phyloP scores from a whole-genome alignment of 1,140 invertebrate genomes.

The Argopecten irradians region DNA sequence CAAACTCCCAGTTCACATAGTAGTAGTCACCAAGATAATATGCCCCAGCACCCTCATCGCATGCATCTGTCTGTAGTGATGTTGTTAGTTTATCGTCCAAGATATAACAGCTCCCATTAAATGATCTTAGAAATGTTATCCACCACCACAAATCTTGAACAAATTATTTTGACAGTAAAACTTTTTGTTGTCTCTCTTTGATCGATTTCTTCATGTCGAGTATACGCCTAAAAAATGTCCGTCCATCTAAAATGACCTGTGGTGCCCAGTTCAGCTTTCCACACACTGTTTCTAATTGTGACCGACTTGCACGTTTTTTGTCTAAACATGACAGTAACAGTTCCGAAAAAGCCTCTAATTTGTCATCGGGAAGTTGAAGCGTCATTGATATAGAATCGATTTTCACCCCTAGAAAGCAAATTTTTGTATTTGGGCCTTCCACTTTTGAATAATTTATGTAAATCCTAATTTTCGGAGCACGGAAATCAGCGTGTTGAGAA shows the following conservation, averaged over 20 bases:
- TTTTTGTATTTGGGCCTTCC: too few relatives aligned
- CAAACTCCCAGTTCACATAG: conserved; percentile 44
- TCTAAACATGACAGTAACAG: background rate
- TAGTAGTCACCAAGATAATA: conserved; percentile 24
- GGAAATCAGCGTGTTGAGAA: too few relatives aligned
- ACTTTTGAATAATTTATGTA: too few relatives aligned
- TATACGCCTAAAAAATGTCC: conserved; percentile 33
- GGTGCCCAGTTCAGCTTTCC: conserved; percentile 46
- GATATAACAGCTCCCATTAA: conserved; percentile 34
- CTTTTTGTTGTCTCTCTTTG: background rate
- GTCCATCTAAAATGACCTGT: conserved; percentile 35
- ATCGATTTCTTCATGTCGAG: conserved; percentile 26
- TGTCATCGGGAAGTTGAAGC: background rate
- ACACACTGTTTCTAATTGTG: conserved; percentile 36
- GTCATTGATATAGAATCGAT: too few relatives aligned
- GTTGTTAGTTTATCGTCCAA: conserved; percentile 33
- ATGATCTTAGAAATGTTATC: conserved; percentile 34
- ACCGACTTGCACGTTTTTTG: background rate
- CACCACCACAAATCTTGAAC: conserved; percentile 35
- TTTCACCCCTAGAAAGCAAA: too few relatives aligned
- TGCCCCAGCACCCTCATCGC: conserved; percentile 35
- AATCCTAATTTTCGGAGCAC: too few relatives aligned
- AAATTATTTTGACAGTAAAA: conserved; percentile 28
- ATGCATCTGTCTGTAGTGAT: conserved; percentile 45
- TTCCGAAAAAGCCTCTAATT: background rate